These are phyloP conservation scores for Tachystola acroxantha DNA, from an alignment of 2,888 invertebrate genomes.

Conservation along the genomic window DNA sequence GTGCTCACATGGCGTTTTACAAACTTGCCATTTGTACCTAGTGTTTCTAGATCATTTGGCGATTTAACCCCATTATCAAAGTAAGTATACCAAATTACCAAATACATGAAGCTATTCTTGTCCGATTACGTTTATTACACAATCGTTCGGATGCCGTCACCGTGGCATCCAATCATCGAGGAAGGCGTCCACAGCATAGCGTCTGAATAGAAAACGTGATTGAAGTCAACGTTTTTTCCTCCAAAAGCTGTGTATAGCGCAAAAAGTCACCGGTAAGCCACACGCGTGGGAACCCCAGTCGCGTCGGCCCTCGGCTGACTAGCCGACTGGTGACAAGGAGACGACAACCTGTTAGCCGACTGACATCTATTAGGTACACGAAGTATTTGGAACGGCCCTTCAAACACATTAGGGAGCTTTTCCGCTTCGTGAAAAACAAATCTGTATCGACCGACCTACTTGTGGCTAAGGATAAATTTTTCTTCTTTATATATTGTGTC, in stretches of 20 bases:
- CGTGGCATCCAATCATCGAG: slow-evolving; percentile 17
- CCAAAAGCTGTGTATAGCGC: slow-evolving; percentile 50
- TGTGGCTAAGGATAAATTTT: no score
- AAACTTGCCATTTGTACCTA: no score
- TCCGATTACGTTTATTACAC: slow-evolving; percentile 12
- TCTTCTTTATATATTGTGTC: no score
- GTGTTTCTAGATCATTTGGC: no score
- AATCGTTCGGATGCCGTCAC: slow-evolving; percentile 19
- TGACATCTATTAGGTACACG: no score
- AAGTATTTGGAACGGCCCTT: no score
- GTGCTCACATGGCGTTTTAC: no score
- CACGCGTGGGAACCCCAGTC: slow-evolving; percentile 68
- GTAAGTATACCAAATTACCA: background rate
- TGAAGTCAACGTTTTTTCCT: slow-evolving; percentile 55
- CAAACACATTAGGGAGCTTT: no score
- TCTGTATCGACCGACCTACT: no score
- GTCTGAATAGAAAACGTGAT: slow-evolving; percentile 70
- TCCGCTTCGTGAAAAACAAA: no score
- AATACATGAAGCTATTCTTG: background rate
- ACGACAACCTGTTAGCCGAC: background rate
- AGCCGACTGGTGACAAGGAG: background rate
- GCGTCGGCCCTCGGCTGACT: background rate
- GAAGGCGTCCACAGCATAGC: slow-evolving; percentile 36
- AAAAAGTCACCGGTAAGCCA: slow-evolving; percentile 70
- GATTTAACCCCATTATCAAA: background rate